Base-by-base conservation (phyloP, 2,113 vertebrate species). In the Thalassoma bifasciatum region DNA sequence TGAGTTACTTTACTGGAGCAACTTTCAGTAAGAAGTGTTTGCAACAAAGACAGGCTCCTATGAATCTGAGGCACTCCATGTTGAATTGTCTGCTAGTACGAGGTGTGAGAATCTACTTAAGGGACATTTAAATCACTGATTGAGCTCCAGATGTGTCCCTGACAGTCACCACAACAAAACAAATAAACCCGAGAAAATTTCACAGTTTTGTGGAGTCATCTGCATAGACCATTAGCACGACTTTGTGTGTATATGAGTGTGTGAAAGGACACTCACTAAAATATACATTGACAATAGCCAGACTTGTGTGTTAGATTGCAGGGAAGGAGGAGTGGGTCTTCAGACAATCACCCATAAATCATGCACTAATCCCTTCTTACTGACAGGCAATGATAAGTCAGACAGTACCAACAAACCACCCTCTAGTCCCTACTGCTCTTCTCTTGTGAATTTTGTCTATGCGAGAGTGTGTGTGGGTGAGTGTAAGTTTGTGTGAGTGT, bases 311-410 rank as follows among this genome's bases (percentile, higher is more conserved):
- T 62, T 81, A 59, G 53, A 75, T 50, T 4, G 30, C 3, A 6
- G 30, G 30, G 30, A 6, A 6, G 30, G 30, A 6, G 30, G 53
- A n/a, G 46, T 50, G n/a, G 11, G 47, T 62, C 68, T 74, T 71
- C 49, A 79, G 73, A 82, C 61, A 76, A 69, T 66, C 60, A 70
- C 60, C 82, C 84, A 85, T 86, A 63, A 75, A 83, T 89, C 70
- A 80, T 22, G 52, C 22, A 51, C 70, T 84, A 67, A 85, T 84
- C 57, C 69, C 60, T 59, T 49, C 60, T 82, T 24, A 14, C 58
- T 82, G 73, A 79, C 71, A 75, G 84, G 34, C 58, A 26, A 47
- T 52, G 74, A 57, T 69, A 81, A 79, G 63, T 57, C 75, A 88
- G 77, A 83, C 61, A 69, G 42, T 56, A 80, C 81, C 66, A 89